These are phyloP conservation scores for Polia nebulosa DNA, from an alignment of 2,888 invertebrate species.

Conservation along the genomic window DNA sequence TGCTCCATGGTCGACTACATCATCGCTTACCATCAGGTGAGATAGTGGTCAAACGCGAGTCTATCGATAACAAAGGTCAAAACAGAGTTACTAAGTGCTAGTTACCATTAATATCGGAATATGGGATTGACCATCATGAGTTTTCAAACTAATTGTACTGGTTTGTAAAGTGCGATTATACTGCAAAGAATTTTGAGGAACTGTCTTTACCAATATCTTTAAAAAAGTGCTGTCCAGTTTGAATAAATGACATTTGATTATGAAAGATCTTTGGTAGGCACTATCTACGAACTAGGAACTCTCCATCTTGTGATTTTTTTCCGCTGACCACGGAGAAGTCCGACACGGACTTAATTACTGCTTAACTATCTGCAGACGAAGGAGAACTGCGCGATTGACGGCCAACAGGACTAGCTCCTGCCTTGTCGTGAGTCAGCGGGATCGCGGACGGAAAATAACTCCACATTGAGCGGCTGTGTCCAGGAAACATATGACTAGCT, in stretches of 20 bases:
- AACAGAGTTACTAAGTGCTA: not conserved
- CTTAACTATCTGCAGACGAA: slow-evolving; percentile 41
- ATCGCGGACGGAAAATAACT: not conserved
- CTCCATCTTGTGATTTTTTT: slow-evolving; percentile 33
- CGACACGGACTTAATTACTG: slow-evolving; percentile 39
- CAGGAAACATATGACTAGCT: no score
- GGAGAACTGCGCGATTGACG: slow-evolving; percentile 4
- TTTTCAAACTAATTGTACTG: not conserved
- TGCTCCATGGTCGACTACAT: no score
- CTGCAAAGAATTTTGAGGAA: no score
- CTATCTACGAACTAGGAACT: not conserved
- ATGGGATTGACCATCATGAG: not conserved
- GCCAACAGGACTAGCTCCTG: slow-evolving; percentile 3
- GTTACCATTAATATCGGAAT: not conserved
- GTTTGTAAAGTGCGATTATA: not conserved
- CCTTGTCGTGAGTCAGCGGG: slow-evolving; percentile 20
- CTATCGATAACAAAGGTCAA: not conserved
- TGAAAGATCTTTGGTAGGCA: no score
- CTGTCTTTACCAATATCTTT: no score
- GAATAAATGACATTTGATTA: no score
- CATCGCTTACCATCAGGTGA: no score
- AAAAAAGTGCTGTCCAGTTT: no score
- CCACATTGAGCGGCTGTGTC: not conserved
- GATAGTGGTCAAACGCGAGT: no score
- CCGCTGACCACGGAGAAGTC: slow-evolving; percentile 14